Evolutionary conservation across 2,888 invertebrate species (phyloP), one percentile per base, ranked within the genome.

Genomic region (Ethmia dodecea): DNA sequence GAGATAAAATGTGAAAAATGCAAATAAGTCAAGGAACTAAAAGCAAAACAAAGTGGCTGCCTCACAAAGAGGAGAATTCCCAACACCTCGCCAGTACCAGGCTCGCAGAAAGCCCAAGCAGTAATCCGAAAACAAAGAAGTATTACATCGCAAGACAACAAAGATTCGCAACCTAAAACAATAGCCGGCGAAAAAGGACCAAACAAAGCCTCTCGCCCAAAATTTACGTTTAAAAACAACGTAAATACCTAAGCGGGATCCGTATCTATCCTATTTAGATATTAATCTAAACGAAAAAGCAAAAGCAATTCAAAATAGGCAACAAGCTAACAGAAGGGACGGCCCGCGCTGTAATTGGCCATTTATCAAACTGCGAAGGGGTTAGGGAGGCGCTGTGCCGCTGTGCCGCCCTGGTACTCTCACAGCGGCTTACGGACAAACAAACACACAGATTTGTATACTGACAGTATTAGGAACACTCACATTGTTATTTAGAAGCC

Each of bases 301-400:
- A 83, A 81, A 78, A 79, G 84, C 84, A 81, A 84, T 86, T 83
- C 86, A 81, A 80, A 86, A 84, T 84, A 83, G 86, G 84, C 84
- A 81, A 86, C 84, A 84, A 86, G 84, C 84, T 83, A 84, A 79
- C 83, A 81, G 80, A 77, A 79, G 77, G 68, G 71, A 71, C 70
- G 77, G 75, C 69, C 62, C 55, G 59, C 75, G 65, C 69, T 73
- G 86, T 87, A 87, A 87, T 87, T 87, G 87, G 86, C 87, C 87
- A 86, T 87, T 86, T 86, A 87, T 87, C 87, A 87, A 86, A 86
- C 79, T 68, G 80, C 71, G 83, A 83, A 86, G 86, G 87, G 87
- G 86, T 86, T 83, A 83, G 83, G 77, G 74, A 65, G 66, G 70
- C 70, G 70, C 60, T 66, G 65, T 67, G 61, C 10, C 30, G 11